These are phyloP conservation scores for Oncorhynchus masou DNA, from an alignment of 2,113 vertebrate species.

Conservation along the genomic window DNA sequence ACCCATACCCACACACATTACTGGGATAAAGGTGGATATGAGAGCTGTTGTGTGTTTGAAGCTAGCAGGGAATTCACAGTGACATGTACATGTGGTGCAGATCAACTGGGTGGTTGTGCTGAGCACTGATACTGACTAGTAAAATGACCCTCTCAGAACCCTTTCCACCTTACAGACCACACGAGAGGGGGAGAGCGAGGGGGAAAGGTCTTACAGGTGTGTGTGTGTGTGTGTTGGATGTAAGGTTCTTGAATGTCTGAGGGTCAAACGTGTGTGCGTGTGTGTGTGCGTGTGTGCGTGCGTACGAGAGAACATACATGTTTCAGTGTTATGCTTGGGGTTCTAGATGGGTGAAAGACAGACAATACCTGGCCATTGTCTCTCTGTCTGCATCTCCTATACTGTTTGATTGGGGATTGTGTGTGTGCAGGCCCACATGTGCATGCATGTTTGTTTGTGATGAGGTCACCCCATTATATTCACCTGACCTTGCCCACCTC, in stretches of 20 bases:
- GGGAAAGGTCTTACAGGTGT: constrained; percentile 27
- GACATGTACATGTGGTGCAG: constrained; percentile 72
- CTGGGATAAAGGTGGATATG: constrained; percentile 72
- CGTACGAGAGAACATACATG: constrained; percentile 58
- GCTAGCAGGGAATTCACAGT: constrained; percentile 53
- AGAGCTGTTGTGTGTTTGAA: constrained; percentile 64
- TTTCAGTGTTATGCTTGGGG: constrained; percentile 56
- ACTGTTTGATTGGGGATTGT: constrained; percentile 66
- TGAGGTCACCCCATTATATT: constrained; percentile 59
- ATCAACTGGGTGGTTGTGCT: constrained; percentile 49
- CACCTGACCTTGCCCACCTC: constrained; percentile 49
- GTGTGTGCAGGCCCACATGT: not conserved
- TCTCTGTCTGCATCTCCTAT: constrained; percentile 69
- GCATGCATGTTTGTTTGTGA: not conserved
- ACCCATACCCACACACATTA: not conserved
- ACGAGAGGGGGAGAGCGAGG: constrained; percentile 34
- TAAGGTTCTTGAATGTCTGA: constrained; percentile 16
- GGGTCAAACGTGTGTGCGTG: constrained; percentile 41
- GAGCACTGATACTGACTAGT: constrained; percentile 62
- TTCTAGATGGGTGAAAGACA: constrained; percentile 35
- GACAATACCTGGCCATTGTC: constrained; percentile 68
- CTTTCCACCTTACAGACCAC: constrained; percentile 50
- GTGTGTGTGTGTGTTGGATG: constrained; percentile 40
- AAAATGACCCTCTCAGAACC: constrained; percentile 60
- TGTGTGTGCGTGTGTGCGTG: constrained; percentile 40